These are phyloP conservation scores for Nomada hirtipes DNA, from an alignment of 2,888 invertebrate species.

Conservation along the genomic window DNA sequence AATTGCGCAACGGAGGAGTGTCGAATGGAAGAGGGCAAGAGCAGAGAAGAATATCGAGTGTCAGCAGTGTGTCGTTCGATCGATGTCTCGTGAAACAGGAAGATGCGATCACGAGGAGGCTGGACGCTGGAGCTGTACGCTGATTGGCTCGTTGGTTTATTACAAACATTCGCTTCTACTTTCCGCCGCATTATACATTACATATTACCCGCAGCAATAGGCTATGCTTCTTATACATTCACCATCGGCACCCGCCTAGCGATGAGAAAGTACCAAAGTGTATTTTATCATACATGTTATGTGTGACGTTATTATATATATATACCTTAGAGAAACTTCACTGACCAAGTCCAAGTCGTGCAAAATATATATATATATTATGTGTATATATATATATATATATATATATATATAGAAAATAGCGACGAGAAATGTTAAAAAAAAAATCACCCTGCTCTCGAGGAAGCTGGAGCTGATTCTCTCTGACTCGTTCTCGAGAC, in stretches of 20 bases:
- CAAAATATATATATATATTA: background rate
- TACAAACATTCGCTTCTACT: constrained; percentile 83
- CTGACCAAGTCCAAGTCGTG: constrained; percentile 10
- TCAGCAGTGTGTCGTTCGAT: constrained; percentile 66
- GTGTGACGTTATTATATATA: constrained; percentile 39
- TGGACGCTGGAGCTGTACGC: constrained; percentile 82
- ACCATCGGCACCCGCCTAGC: constrained; percentile 82
- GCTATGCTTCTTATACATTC: constrained; percentile 79
- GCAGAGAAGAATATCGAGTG: background rate
- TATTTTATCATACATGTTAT: constrained; percentile 27
- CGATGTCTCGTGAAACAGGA: constrained; percentile 72
- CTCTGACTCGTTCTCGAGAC: constrained; percentile 21
- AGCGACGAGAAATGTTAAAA: background rate
- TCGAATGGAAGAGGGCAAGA: background rate
- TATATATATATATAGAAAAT: background rate
- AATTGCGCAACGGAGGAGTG: background rate
- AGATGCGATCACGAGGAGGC: constrained; percentile 74
- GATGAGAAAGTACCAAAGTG: constrained; percentile 74
- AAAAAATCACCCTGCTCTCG: constrained; percentile 7
- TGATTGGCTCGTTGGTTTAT: constrained; percentile 84
- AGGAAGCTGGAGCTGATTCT: constrained; percentile 17
- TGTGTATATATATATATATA: no score
- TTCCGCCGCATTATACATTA: constrained; percentile 79
- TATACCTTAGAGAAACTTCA: constrained; percentile 41
- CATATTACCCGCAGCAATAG: constrained; percentile 80